phyloP scores from a whole-genome alignment of 2,797 vertebrate species.

The Girardinus metallicus region DNA sequence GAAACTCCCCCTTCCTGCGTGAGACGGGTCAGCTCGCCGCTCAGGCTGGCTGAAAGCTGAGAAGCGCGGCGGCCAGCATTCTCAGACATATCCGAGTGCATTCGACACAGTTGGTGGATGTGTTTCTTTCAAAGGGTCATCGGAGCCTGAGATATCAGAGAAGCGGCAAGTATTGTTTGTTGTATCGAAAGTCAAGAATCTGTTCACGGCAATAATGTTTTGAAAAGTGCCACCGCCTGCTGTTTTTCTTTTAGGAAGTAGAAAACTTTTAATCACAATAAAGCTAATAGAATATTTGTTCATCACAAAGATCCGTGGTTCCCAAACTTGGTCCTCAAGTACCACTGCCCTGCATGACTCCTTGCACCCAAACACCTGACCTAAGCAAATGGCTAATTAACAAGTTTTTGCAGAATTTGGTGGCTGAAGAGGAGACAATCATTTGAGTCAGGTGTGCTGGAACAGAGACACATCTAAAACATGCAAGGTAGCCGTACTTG shows the following conservation, averaged over 20 bases:
- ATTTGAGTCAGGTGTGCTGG: too few species aligned
- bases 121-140: conserved; percentile 37
- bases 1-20: conserved; percentile 74
- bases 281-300: not conserved
- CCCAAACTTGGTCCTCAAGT: too few species aligned
- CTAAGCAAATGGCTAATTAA: too few species aligned
- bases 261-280: not conserved
- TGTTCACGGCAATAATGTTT: not conserved
- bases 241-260: conserved; percentile 4
- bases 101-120: conserved; percentile 24
- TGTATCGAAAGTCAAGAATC: conserved; percentile 8
- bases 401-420: too few species aligned
- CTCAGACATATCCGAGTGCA: conserved; percentile 32
- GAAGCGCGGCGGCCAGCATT: conserved; percentile 45
- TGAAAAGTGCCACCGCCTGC: not conserved
- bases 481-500: too few species aligned
- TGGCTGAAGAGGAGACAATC: too few species aligned
- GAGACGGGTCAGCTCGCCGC: conserved; percentile 42
- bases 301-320: not conserved
- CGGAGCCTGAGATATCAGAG: conserved; percentile 5
- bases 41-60: conserved; percentile 46
- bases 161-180: conserved; percentile 1
- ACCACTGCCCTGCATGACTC: too few species aligned
- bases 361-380: too few species aligned
- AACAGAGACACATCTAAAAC: too few species aligned